Conservation (phyloP, 2,113 vertebrate species). For the Apteryx owenii region DNA sequence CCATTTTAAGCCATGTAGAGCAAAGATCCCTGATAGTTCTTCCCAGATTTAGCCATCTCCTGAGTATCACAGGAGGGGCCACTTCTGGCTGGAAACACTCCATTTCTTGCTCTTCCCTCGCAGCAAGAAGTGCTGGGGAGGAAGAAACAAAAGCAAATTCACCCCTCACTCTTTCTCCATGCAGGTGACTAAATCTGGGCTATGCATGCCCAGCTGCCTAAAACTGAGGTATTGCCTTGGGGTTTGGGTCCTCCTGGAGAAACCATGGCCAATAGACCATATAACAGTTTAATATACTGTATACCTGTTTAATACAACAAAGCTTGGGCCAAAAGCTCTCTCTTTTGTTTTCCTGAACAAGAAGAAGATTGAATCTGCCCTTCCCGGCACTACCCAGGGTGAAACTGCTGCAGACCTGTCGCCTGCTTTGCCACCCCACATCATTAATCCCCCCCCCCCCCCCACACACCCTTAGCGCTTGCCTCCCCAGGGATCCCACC, state of each 20-base stretch:
- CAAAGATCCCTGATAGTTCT: not conserved
- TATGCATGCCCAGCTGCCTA: too few relatives aligned
- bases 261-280: rapidly evolving
- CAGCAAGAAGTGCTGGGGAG: not conserved
- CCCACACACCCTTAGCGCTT: rapidly evolving
- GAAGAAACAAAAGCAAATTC: not conserved
- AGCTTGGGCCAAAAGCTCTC: not conserved
- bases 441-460: not conserved
- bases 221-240: rapidly evolving
- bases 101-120: not conserved
- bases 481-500: not conserved
- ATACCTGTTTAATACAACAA: too few relatives aligned
- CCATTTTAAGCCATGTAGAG: not conserved
- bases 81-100: not conserved
- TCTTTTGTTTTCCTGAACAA: not conserved
- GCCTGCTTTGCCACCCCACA: rapidly evolving
- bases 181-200: too few relatives aligned
- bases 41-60: not conserved
- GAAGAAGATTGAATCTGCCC: rapidly evolving
- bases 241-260: not conserved
- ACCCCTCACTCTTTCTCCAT: not conserved
- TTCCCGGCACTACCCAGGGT: not conserved
- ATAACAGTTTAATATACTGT: too few relatives aligned
- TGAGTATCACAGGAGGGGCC: not conserved
- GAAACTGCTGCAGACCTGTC: not conserved